A percentile compares a stretch with the other conserved stretches of the same genome.
These are phyloP conservation scores for Pristionchus arcanus DNA, from an alignment of 2,888 invertebrate species.

Conservation along the genomic window DNA sequence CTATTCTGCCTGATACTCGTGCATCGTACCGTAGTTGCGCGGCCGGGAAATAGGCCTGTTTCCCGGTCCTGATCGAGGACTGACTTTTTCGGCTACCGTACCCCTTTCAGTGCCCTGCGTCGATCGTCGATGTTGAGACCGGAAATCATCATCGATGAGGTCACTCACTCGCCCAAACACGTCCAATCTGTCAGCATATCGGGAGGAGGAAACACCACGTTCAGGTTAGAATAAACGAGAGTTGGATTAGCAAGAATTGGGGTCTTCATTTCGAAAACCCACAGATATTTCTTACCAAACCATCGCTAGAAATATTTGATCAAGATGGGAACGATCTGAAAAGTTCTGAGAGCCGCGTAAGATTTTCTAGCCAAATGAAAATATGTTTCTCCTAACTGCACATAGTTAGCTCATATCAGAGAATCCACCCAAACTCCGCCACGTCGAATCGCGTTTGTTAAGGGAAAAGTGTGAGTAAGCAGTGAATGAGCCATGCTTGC, in stretches of 20 bases:
- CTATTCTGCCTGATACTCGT: constrained; percentile 6
- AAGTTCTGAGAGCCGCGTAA: too few relatives aligned
- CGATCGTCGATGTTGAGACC: constrained; percentile 71
- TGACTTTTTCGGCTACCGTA: not conserved
- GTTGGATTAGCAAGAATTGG: too few relatives aligned
- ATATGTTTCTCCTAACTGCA: too few relatives aligned
- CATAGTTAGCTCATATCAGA: not conserved
- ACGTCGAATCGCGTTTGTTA: not conserved
- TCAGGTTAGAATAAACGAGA: constrained; percentile 63
- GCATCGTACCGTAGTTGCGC: constrained; percentile 25
- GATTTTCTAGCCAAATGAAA: too few relatives aligned
- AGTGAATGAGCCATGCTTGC: not conserved
- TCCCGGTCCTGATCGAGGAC: not conserved
- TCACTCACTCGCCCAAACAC: constrained; percentile 67
- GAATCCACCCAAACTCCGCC: not conserved
- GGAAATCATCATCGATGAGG: constrained; percentile 78
- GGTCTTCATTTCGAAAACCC: too few relatives aligned
- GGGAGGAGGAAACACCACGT: constrained; percentile 77
- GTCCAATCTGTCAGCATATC: constrained; percentile 72
- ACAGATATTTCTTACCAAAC: too few relatives aligned
- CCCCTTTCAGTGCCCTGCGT: constrained; percentile 8
- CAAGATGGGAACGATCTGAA: too few relatives aligned
- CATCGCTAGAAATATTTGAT: too few relatives aligned
- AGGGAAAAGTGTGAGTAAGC: constrained; percentile 49
- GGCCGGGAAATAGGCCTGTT: not conserved